Base-by-base conservation (phyloP, 2,888 invertebrate species). In the Chloromyia formosa region DNA sequence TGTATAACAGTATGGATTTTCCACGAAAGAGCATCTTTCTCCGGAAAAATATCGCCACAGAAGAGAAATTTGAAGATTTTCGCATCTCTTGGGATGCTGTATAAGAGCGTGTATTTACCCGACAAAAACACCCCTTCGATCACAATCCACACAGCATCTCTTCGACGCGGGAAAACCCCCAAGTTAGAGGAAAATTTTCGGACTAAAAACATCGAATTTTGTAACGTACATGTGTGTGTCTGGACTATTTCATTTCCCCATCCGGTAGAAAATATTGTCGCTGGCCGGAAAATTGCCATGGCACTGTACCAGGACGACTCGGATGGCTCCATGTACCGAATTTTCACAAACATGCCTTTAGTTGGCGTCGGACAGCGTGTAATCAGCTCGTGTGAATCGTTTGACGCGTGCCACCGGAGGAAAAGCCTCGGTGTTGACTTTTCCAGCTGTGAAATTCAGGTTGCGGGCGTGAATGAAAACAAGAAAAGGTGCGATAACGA, bases 331-430 rank as follows among this genome's bases (percentile, higher is more conserved):
- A 18, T 20, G 20, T 23, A 18, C 56, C 20, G 35, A 71, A 45
- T 71, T 71, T 71, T 40, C 71, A 16, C 20, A 20, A 40, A 58
- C 35, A 56, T 71, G 40, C 56, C 71, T 56, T 66, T 58, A 71
- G 71, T 71, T 71, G 45, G 66, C 71, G 58, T 71, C 71, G 71
- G 56, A 56, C 56, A 71, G 58, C 71, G 71, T 71, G 71, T 71
- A 71, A 71, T 56, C 71, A 56, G 71, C 56, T 56, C 71, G 71
- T 56, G 71, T 35, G 68, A 71, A 58, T 56, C 56, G 27, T 56
- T 9, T 56, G 56, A 12, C 71, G 71, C 40, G 71, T 49, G 49
- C 16, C 12, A 49, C 12, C 2, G 14, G 49, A n/a, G 12, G 16
- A 49, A 49, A 49, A 49, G 1, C 49, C 1, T 35, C 7, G 3